These are phyloP conservation scores for Crotalus horridus DNA, from an alignment of 2,113 vertebrate species.

Conservation along the genomic window DNA sequence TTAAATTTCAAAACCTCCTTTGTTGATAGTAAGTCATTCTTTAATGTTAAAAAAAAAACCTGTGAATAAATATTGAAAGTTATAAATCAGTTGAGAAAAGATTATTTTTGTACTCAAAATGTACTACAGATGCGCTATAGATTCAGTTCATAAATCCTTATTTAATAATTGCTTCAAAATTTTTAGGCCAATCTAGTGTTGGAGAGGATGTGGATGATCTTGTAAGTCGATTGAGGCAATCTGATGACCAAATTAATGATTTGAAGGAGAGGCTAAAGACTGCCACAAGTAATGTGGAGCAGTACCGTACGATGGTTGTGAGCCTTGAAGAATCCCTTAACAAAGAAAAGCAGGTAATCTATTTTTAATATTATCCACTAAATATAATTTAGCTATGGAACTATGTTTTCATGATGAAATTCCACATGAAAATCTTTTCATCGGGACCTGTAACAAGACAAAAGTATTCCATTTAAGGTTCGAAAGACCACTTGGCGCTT, in stretches of 20 bases:
- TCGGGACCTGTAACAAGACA: background rate
- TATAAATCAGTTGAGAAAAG: background rate
- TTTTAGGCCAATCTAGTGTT: conserved; percentile 66
- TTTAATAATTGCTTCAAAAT: background rate
- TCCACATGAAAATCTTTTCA: background rate
- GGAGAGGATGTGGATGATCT: conserved; percentile 83
- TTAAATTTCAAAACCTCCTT: background rate
- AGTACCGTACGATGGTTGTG: conserved; percentile 88
- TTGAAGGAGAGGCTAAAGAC: conserved; percentile 81
- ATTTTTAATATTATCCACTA: background rate
- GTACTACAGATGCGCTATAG: background rate
- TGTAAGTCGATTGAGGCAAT: conserved; percentile 75
- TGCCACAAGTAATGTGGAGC: conserved; percentile 80
- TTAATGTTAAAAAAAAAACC: background rate
- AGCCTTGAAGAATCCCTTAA: conserved; percentile 91
- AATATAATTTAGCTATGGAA: background rate
- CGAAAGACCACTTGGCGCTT: background rate
- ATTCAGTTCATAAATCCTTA: background rate
- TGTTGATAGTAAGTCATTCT: background rate
- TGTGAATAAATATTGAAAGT: background rate
- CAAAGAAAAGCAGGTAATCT: conserved; percentile 87
- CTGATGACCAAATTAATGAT: conserved; percentile 81
- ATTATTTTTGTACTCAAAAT: background rate
- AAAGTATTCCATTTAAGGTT: background rate
- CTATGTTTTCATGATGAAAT: background rate